Conservation (phyloP, 2,113 vertebrate species). For the Bufo bufo region DNA sequence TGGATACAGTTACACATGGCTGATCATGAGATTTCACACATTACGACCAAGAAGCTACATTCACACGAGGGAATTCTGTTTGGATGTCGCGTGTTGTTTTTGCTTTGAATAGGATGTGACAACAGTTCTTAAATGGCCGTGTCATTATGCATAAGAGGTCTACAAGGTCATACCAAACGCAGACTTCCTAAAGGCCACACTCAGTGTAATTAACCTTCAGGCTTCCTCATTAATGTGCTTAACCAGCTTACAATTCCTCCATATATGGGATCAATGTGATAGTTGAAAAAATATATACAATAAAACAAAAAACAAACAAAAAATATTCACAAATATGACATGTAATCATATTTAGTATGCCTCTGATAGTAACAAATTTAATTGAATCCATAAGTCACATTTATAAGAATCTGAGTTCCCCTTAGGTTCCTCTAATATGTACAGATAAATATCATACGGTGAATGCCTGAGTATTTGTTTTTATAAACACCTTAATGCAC, state of each 20-base stretch:
- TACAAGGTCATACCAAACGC: slow-evolving; percentile 32
- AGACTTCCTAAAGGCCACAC: slow-evolving; percentile 31
- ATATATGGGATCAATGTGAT: neutral
- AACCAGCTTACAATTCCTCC: slow-evolving; percentile 21
- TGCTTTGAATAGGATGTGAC: slow-evolving; percentile 30
- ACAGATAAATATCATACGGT: no score
- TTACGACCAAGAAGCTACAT: slow-evolving; percentile 30
- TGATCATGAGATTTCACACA: slow-evolving; percentile 44
- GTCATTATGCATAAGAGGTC: slow-evolving; percentile 35
- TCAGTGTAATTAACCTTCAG: slow-evolving; percentile 31
- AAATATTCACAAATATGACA: neutral
- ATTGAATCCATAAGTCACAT: no score
- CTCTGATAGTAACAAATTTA: no score
- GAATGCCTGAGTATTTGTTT: no score
- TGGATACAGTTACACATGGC: slow-evolving; percentile 53
- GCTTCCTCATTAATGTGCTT: slow-evolving; percentile 15
- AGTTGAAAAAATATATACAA: neutral
- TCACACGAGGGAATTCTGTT: slow-evolving; percentile 11
- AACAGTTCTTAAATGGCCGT: slow-evolving; percentile 7
- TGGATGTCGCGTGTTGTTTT: slow-evolving; percentile 28
- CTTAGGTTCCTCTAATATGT: no score
- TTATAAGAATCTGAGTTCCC: no score
- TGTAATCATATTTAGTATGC: neutral
- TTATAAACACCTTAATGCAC: no score
- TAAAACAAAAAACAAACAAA: neutral